Percentiles rank a stretch among this genome's conserved stretches.
Evolutionary conservation across 1,140 invertebrate genomes (phyloP).

Genomic region (Neodiprion pinetum): DNA sequence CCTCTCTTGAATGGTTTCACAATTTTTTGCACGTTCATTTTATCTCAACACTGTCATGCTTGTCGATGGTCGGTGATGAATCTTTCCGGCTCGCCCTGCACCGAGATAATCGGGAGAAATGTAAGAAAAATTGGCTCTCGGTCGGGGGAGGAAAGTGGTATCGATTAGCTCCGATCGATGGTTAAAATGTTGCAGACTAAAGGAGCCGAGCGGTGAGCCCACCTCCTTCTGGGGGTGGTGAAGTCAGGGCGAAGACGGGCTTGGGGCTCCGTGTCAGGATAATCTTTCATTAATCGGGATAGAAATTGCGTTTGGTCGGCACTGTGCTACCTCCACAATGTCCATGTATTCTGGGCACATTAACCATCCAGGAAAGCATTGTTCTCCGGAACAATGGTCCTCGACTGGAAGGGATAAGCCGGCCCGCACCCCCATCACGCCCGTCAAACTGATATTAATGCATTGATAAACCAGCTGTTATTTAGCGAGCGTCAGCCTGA

Average conservation of each 20-base stretch:
- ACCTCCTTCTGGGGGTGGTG: neutral
- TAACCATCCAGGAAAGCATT: neutral
- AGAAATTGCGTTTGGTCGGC: neutral
- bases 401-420: neutral
- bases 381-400: neutral
- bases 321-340: neutral
- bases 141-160: neutral
- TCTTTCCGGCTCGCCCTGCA: too few relatives aligned
- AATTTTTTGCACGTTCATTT: too few relatives aligned
- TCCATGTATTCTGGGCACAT: neutral
- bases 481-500: neutral
- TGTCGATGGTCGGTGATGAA: too few relatives aligned
- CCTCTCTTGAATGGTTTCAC: too few relatives aligned
- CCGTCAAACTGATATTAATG: constrained; percentile 1
- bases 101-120: neutral
- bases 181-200: neutral
- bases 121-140: neutral
- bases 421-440: neutral
- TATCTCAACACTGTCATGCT: too few relatives aligned
- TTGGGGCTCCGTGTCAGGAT: neutral
- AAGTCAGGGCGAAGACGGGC: neutral
- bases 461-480: constrained; percentile 7
- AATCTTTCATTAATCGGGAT: neutral
- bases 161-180: neutral
- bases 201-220: neutral